Base-by-base conservation (phyloP, 1,140 invertebrate species). In the Teleogryllus occipitalis region DNA sequence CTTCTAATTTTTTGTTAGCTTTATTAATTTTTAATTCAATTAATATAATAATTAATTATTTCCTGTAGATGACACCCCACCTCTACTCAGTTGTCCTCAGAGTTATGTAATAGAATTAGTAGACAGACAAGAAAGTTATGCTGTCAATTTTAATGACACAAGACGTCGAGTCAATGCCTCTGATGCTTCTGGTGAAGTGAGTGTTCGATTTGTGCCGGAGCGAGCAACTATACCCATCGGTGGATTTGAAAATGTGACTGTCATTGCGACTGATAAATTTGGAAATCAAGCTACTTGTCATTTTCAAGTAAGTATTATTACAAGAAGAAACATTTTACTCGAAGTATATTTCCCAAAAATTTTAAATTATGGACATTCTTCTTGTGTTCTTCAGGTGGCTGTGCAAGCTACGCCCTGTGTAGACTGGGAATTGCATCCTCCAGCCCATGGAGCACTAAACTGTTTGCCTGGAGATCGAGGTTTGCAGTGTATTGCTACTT, bases 161-260 rank as follows among this genome's bases (percentile, higher is more conserved):
- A 88, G 95, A 49, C 89, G 91, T 82, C 87, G 94, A 83, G 93
- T 98, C 27, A 97, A 96, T 84, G 92, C 95, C 0, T 93, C 94
- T 0, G 97, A 98, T 86, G 92, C 94, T 27, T 97, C 96, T 39
- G 95, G 95, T 12, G 93, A 96, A 82, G 96, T 98, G 0, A 92
- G 90, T 76, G 85, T 97, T 8, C 91, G 89, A 22, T 97, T 97
- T 82, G 89, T 92, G 8, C 97, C 97, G 0, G 93, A 97, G 83
- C 90, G 91, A 82, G 95, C 96, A 0, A 90, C 93, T 0, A 97
- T 98, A 83, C 91, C 92, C 8, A 94, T 98, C 81, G 93, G 96
- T n/a, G 91, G 92, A 46, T 97, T 96, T 86, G 94, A 97, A 89
- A 98, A 98, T 86, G 96, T 98, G 0, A 97, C 96, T 0, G 97